A percentile compares a stretch with the other conserved stretches of the same genome.
Evolutionary conservation across 2,797 vertebrate genomes (phyloP).

Genomic region (Streptopelia turtur): DNA sequence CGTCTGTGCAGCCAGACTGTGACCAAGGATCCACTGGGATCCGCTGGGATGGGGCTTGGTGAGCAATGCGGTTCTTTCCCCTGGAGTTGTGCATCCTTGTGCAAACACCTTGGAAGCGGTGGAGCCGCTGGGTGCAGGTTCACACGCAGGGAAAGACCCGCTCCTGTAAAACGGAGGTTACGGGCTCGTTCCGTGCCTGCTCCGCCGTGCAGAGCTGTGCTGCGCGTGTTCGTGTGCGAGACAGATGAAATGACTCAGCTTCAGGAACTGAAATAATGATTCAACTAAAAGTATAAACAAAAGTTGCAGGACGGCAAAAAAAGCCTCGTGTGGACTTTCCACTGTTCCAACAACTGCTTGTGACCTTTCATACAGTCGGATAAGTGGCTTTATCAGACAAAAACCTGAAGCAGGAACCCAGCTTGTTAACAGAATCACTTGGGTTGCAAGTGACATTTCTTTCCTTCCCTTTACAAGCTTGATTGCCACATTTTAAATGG

Average conservation of each 20-base stretch:
- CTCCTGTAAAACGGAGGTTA: not conserved
- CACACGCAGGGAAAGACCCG: rapidly evolving
- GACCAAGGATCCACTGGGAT: no score
- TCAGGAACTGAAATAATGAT: conserved; percentile 22
- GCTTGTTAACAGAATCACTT: conserved; percentile 48
- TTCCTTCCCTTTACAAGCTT: conserved; percentile 31
- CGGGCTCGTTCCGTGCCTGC: not conserved
- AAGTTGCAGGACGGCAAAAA: conserved; percentile 13
- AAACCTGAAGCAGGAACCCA: conserved; percentile 37
- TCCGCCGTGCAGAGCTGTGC: rapidly evolving
- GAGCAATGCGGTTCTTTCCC: not conserved
- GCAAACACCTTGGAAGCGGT: not conserved
- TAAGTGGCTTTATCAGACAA: conserved; percentile 44
- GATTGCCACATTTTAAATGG: conserved; percentile 56
- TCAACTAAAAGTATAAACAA: conserved; percentile 7
- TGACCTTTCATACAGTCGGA: conserved; percentile 32
- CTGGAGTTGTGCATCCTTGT: not conserved
- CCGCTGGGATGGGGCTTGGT: not conserved
- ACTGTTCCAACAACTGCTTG: not conserved
- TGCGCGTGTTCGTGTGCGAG: rapidly evolving
- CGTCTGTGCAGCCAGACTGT: rapidly evolving
- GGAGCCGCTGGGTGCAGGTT: not conserved
- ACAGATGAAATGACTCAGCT: not conserved
- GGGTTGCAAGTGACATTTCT: conserved; percentile 51
- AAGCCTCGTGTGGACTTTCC: conserved; percentile 33